phyloP scores from a whole-genome alignment of 2,888 invertebrate species.

The Torymus auratus region DNA sequence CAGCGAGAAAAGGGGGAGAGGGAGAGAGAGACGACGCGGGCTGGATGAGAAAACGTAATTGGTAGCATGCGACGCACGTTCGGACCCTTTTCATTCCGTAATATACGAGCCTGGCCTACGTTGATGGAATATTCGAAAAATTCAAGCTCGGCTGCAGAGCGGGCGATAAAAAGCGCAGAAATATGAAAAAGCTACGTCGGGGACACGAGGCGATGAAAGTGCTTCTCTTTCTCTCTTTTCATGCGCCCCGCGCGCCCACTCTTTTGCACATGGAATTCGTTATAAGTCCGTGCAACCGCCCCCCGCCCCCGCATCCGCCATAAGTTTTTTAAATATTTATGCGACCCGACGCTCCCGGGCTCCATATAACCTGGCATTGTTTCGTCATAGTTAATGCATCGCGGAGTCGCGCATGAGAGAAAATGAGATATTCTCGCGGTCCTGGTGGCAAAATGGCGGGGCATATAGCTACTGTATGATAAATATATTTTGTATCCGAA shows the following conservation, averaged over 20 bases:
- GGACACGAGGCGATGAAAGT: slow-evolving; percentile 54
- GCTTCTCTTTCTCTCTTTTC: slow-evolving; percentile 22
- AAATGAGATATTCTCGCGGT: too few species aligned
- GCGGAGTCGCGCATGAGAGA: too few species aligned
- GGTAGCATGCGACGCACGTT: slow-evolving; percentile 71
- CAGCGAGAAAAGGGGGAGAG: slow-evolving; percentile 46
- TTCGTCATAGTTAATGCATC: slow-evolving; percentile 36
- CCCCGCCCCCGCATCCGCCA: background rate
- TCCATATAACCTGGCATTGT: slow-evolving; percentile 30
- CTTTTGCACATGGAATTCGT: slow-evolving; percentile 57
- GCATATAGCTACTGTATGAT: too few species aligned
- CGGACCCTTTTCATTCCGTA: slow-evolving; percentile 67
- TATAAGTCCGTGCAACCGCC: slow-evolving; percentile 52
- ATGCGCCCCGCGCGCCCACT: background rate
- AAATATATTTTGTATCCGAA: too few species aligned
- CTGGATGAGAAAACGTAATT: slow-evolving; percentile 64
- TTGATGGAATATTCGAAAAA: slow-evolving; percentile 75
- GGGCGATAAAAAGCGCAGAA: slow-evolving; percentile 65
- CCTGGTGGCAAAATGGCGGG: too few species aligned
- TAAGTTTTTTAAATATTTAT: slow-evolving; percentile 58
- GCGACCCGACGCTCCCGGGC: slow-evolving; percentile 26
- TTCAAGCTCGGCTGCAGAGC: slow-evolving; percentile 64
- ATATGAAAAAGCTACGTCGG: slow-evolving; percentile 58
- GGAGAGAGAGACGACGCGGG: slow-evolving; percentile 44
- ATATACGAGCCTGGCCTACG: slow-evolving; percentile 69